phyloP scores from a whole-genome alignment of 2,113 vertebrate species.

The Cnemophilus loriae region DNA sequence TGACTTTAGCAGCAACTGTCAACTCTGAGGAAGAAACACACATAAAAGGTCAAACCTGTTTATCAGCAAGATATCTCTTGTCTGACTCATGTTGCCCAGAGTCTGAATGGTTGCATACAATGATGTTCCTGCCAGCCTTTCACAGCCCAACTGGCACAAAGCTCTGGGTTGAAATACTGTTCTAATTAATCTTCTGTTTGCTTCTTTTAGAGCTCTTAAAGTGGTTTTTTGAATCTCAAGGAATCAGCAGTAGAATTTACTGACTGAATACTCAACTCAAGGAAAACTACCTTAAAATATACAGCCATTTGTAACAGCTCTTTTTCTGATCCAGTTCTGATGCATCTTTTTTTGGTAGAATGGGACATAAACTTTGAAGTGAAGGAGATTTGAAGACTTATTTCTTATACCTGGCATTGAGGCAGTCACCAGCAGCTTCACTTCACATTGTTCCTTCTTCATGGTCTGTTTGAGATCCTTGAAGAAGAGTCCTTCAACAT shows the following conservation, averaged over 20 bases:
- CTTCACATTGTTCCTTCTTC: constrained; percentile 99
- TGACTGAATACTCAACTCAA: background rate
- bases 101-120: background rate
- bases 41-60: background rate
- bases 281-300: background rate
- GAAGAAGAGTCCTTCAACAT: constrained; percentile 97
- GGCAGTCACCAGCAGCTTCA: constrained; percentile 94
- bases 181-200: background rate
- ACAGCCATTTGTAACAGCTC: background rate
- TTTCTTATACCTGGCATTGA: constrained; percentile 90
- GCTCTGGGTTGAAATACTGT: background rate
- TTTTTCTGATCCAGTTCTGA: background rate
- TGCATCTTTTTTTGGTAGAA: background rate
- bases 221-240: background rate
- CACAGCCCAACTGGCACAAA: background rate
- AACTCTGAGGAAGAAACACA: background rate
- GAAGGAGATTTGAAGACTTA: background rate
- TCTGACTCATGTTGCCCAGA: background rate
- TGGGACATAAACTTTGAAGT: background rate
- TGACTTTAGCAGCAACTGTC: background rate
- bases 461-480: constrained; percentile 99
- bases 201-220: background rate
- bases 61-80: constrained; percentile 31
- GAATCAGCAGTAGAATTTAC: background rate
- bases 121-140: background rate